These are phyloP conservation scores for Alcedo quadribrachys DNA, from an alignment of 2,797 vertebrate species.

Conservation along the genomic window DNA sequence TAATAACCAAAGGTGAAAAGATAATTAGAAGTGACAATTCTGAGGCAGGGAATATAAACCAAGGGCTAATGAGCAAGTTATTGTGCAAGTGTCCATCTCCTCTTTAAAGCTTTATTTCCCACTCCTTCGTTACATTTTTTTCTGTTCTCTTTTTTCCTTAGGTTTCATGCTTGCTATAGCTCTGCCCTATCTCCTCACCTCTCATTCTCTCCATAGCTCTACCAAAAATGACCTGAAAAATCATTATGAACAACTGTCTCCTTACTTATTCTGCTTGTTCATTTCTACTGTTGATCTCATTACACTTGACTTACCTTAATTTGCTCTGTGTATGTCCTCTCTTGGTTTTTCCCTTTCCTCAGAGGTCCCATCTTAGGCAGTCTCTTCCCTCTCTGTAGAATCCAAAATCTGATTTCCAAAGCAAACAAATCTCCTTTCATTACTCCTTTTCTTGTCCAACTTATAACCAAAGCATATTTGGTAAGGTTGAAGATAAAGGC, in stretches of 20 bases:
- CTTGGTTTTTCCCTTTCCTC: background rate
- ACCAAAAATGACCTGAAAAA: background rate
- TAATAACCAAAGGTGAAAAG: conserved; percentile 38
- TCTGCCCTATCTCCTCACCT: background rate
- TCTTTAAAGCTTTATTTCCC: background rate
- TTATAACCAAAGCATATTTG: background rate
- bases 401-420: background rate
- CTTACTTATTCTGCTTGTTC: background rate
- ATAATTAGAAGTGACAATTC: conserved; percentile 12
- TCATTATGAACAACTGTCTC: background rate
- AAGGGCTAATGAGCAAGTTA: conserved; percentile 8
- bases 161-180: background rate
- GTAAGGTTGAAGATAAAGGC: background rate
- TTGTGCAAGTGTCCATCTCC: background rate
- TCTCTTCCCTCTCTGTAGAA: background rate
- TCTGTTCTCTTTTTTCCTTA: background rate
- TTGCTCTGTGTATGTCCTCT: background rate
- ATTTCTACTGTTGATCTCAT: background rate
- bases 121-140: background rate
- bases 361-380: background rate
- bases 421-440: background rate
- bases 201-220: background rate
- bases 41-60: background rate
- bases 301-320: background rate
- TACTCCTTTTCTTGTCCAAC: background rate